These are phyloP conservation scores for Euwallacea fornicatus DNA, from an alignment of 1,140 invertebrate species.

Conservation along the genomic window DNA sequence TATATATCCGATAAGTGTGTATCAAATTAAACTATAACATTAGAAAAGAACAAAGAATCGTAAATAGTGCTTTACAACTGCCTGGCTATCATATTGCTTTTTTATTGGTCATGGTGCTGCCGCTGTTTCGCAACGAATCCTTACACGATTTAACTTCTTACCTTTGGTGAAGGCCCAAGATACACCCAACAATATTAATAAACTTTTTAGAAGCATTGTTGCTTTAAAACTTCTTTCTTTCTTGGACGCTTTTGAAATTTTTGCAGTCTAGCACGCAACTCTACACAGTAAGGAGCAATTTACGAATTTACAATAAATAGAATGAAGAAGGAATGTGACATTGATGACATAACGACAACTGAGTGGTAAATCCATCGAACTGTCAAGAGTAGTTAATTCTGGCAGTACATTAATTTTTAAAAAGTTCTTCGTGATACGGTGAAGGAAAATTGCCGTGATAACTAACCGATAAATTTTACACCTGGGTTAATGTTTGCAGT, in stretches of 20 bases:
- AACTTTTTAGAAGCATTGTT: slow-evolving; percentile 8
- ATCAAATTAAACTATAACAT: background rate
- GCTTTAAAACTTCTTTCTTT: no score
- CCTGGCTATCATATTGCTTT: slow-evolving; percentile 8
- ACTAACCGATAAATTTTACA: background rate
- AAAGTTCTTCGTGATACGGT: background rate
- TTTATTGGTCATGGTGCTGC: background rate
- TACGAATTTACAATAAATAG: no score
- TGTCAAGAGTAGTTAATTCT: no score
- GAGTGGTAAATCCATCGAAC: no score
- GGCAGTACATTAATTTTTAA: background rate
- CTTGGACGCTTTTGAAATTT: no score
- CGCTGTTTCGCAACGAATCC: background rate
- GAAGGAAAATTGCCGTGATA: background rate
- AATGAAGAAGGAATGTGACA: no score
- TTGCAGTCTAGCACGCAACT: no score
- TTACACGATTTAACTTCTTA: background rate
- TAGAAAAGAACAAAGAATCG: slow-evolving; percentile 8
- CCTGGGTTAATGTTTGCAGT: background rate
- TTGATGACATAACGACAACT: no score
- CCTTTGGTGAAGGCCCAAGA: background rate
- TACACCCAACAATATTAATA: background rate
- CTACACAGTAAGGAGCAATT: no score
- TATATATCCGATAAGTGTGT: background rate
- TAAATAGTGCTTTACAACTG: background rate